Evolutionary conservation across 2,888 invertebrate genomes (phyloP), one percentile per base, ranked within the genome.

Genomic region (Glyphotaelius pellucidus): DNA sequence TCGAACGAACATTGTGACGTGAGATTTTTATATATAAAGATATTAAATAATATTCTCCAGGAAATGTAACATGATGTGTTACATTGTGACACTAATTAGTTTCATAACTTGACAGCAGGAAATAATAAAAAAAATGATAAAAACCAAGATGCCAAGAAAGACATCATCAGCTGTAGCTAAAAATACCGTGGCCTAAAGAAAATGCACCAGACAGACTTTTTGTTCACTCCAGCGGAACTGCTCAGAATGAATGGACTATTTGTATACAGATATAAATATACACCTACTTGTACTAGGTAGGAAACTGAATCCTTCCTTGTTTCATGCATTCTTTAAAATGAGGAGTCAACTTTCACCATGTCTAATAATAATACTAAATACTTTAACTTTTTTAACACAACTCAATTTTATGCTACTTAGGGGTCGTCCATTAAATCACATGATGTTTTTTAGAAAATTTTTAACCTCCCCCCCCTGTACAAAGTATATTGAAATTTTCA

Each of bases 111-210:
- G 52, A 87, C 87, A 87, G 87, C 52, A 52, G 87, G 87, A 87
- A 87, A 52, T 87, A 31, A 42, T 31, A 87, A 87, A n/a, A 86
- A 86, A 31, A 38, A 52, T 47, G 52, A 86, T n/a, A 86, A n/a
- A 86, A 31, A 30, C 15, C 19, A 31, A 84, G n/a, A 38, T 32
- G 32, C 84, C 47, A 32, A 47, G 42, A 31, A 35, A 86, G 31
- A 86, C 87, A 87, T 87, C 87, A 87, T 87, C 87, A 87, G 52
- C 87, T 87, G 47, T 31, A 15, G 11, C 90, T 86, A 90, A 90
- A 90, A 91, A 92, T 92, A 92, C n/a, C 9, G 47, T 91, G 90
- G 87, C 91, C 91, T 92, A 90, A 90, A 92, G 90, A 91, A 91
- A 87, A 87, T 87, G 31, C 32, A 83, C 19, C 12, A 19, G 31